A percentile compares a stretch with the other conserved stretches of the same genome.
Evolutionary conservation across 2,797 vertebrate species (phyloP).

Genomic region (Cyprinodon diabolis): DNA sequence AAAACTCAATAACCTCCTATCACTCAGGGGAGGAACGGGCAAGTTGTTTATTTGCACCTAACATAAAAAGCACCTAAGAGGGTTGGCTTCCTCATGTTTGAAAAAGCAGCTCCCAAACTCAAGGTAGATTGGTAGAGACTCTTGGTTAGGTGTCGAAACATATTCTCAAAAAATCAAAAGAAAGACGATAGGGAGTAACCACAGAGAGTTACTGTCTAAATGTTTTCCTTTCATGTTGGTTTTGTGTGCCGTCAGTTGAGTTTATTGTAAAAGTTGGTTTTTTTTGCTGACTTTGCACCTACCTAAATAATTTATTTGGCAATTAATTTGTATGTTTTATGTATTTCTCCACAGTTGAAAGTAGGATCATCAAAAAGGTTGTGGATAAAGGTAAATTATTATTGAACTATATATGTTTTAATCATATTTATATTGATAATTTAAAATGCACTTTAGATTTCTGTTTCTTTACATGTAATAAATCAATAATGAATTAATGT

Average conservation of each 20-base stretch:
- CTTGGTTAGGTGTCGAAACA: too few species aligned
- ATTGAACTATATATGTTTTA: neutral
- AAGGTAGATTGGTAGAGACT: too few species aligned
- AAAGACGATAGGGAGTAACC: too few species aligned
- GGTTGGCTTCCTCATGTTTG: too few species aligned
- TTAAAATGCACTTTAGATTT: too few species aligned
- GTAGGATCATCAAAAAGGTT: rapidly evolving
- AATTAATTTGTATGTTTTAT: neutral
- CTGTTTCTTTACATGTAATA: neutral
- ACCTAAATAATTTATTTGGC: too few species aligned
- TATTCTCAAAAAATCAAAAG: too few species aligned
- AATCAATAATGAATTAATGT: neutral
- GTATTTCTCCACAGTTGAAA: neutral
- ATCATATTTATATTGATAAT: neutral
- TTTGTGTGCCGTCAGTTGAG: neutral
- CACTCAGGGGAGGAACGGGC: too few species aligned
- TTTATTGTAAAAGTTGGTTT: neutral
- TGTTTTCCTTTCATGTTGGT: neutral
- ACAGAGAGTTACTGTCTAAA: neutral
- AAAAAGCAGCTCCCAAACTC: too few species aligned
- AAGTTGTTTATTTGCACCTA: too few species aligned
- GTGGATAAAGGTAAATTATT: neutral
- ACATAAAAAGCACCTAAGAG: too few species aligned
- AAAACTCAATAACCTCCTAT: too few species aligned
- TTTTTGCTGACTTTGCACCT: neutral